phyloP scores from a whole-genome alignment of 2,113 vertebrate genomes.

The Baryphthengus martii region DNA sequence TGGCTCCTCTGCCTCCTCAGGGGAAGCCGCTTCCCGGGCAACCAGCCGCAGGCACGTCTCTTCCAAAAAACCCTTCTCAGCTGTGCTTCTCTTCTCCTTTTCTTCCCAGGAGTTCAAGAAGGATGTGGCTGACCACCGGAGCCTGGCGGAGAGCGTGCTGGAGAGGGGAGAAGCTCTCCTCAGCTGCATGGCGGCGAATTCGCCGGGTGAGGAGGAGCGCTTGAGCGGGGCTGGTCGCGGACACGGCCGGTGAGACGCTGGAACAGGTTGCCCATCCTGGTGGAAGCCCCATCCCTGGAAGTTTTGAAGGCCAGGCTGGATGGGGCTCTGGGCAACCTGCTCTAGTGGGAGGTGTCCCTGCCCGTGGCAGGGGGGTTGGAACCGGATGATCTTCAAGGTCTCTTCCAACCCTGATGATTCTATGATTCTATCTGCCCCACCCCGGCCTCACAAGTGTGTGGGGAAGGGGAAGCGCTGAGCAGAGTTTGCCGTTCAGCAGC shows the following conservation, averaged over 20 bases:
- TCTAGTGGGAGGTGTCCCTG: too few relatives aligned
- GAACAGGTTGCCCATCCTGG: too few relatives aligned
- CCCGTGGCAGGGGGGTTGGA: too few relatives aligned
- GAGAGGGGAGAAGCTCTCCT: slow-evolving; percentile 84
- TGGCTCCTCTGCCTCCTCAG: neutral
- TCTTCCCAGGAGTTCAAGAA: slow-evolving; percentile 82
- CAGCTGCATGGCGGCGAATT: slow-evolving; percentile 77
- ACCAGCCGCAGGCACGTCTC: neutral
- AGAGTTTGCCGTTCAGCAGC: neutral
- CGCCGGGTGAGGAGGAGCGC: slow-evolving; percentile 76
- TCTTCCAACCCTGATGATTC: too few relatives aligned
- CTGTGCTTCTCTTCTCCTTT: neutral
- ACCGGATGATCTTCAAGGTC: too few relatives aligned
- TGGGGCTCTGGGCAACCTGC: too few relatives aligned
- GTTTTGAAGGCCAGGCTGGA: too few relatives aligned
- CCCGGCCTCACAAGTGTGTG: accelerated
- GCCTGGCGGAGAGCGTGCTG: slow-evolving; percentile 79
- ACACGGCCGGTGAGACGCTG: accelerated
- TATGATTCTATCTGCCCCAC: too few relatives aligned
- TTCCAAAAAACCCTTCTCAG: neutral
- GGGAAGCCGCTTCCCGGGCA: neutral
- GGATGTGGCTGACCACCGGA: slow-evolving; percentile 78
- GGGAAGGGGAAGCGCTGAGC: neutral
- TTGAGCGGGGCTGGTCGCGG: neutral
- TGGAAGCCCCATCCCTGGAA: too few relatives aligned